Percentiles rank a stretch among this genome's conserved stretches.
Conservation (phyloP, 2,113 vertebrate species). For the Guaruba guarouba region DNA sequence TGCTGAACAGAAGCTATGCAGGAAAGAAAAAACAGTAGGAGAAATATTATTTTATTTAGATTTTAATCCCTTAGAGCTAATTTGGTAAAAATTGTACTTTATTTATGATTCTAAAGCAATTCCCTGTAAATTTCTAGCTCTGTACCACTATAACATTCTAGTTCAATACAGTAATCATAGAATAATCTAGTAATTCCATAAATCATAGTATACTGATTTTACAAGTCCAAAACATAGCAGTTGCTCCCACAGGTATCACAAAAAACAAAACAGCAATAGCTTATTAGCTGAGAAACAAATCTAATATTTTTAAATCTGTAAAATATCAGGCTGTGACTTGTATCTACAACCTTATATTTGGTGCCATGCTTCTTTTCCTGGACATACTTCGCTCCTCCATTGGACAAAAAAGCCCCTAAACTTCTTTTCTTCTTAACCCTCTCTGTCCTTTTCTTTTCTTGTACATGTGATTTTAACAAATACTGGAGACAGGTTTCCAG, state of each 20-base stretch:
- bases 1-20: neutral
- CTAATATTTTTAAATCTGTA: neutral
- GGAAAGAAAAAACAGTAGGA: neutral
- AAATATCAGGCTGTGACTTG: neutral
- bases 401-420: fast-evolving
- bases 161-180: neutral
- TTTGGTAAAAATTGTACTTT: neutral
- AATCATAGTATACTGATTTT: neutral
- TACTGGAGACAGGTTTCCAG: neutral
- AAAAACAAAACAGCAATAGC: neutral
- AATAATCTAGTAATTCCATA: neutral
- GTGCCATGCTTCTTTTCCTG: neutral
- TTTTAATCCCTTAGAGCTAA: neutral
- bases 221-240: neutral
- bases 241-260: neutral
- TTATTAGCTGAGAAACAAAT: neutral
- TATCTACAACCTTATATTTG: neutral
- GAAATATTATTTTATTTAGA: neutral
- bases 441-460: neutral
- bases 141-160: neutral
- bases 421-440: neutral
- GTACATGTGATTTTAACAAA: neutral
- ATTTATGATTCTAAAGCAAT: neutral
- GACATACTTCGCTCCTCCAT: neutral
- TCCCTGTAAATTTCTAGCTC: neutral